These are phyloP conservation scores for Strigamia maritima DNA, from an alignment of 2,888 invertebrate species.

Conservation along the genomic window DNA sequence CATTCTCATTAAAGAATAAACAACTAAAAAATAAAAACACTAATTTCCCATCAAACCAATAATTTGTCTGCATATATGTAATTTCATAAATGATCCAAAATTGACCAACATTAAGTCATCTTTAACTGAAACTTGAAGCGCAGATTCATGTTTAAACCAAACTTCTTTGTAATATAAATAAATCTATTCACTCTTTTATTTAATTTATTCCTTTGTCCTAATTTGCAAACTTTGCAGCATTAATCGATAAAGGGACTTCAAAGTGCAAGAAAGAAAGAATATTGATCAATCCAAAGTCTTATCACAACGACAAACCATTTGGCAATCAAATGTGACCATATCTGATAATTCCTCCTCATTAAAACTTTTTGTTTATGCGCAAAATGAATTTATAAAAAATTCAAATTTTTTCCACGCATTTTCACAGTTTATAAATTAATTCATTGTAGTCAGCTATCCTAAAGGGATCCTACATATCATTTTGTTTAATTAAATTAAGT, in stretches of 20 bases:
- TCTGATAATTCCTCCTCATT: neutral
- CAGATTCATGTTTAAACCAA: neutral
- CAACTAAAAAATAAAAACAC: no score
- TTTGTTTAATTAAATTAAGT: slow-evolving; percentile 28
- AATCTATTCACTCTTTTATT: neutral
- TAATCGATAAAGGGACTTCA: neutral
- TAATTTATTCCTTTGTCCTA: slow-evolving; percentile 24
- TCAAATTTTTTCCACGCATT: neutral
- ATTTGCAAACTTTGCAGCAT: neutral
- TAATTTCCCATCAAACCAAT: no score
- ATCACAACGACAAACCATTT: neutral
- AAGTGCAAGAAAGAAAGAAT: neutral
- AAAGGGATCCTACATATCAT: neutral
- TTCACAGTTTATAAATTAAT: slow-evolving; percentile 4
- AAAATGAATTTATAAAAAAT: neutral
- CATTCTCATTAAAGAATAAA: no score
- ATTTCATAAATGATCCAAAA: no score
- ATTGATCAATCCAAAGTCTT: neutral
- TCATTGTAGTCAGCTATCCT: neutral
- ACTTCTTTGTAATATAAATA: neutral
- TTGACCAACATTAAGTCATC: no score
- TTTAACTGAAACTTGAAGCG: neutral
- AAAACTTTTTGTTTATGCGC: neutral
- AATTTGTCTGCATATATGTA: no score
- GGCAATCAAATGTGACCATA: neutral